Base-by-base conservation (phyloP, 2,113 vertebrate species). In the Amblyopsis rosae region DNA sequence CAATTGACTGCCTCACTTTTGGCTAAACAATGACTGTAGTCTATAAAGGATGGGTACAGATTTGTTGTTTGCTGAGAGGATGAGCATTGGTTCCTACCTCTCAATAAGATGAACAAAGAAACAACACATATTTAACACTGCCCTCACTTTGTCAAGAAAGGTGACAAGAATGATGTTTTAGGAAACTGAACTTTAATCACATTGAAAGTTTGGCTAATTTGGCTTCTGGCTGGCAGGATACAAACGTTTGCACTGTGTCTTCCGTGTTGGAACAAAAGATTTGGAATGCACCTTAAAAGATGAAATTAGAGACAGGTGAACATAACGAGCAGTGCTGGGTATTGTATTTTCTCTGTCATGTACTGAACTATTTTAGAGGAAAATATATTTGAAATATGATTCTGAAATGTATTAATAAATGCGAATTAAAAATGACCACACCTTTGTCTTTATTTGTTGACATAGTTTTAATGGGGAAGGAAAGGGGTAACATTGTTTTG, bases 311-410 rank as follows among this genome's bases (percentile, higher is more conserved):
- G 58, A 17, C 16, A 9, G 16, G 35, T 65, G 60, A 57, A 32
- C 69, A 70, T 75, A 72, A 77, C 82, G 75, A 83, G 76, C 72
- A 73, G 73, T 87, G 73, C 83, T 84, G 87, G 80, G 69, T 87
- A 83, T 88, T 89, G 82, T 90, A 86, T 89, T 90, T 88, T 85
- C 78, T 90, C 82, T 89, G 83, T 91, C 81, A 90, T 88, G 89
- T 90, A 89, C 77, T 86, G 63, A 90, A 90, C 71, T 90, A 91
- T 90, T 90, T 90, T 90, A 89, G 82, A 90, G 74, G 82, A 84
- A 88, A 86, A 83, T 90, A 89, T 89, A 90, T 93, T 91, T 93
- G 87, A 91, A 85, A 89, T 86, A 87, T 90, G 87, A 90, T 73
- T 80, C 82, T 84, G 82, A 88, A 85, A 83, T 83, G 85, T 85